Conservation (phyloP, 2,797 vertebrate genomes). For the Ctenopoma multispine region DNA sequence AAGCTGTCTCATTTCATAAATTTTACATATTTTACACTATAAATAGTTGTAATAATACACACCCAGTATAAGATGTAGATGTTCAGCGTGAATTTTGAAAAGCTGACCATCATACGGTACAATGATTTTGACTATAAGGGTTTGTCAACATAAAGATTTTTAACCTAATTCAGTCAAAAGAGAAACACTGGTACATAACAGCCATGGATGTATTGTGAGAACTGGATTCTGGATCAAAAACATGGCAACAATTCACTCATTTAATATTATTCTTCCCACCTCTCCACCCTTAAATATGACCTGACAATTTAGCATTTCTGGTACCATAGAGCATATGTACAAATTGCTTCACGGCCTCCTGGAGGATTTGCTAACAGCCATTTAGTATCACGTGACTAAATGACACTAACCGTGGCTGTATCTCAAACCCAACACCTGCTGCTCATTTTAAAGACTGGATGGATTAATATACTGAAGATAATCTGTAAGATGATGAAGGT, state of each 20-base stretch:
- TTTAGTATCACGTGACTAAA: neutral
- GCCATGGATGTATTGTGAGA: no score
- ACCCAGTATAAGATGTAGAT: constrained; percentile 12
- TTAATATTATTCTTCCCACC: no score
- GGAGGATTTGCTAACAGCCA: no score
- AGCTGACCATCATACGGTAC: neutral
- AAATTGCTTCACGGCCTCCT: no score
- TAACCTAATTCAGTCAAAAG: neutral
- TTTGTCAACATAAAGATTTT: constrained; percentile 3
- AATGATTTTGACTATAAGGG: neutral
- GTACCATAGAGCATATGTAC: no score
- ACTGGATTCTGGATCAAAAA: no score
- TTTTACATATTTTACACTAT: constrained; percentile 33
- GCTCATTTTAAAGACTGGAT: constrained; percentile 4
- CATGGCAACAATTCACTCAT: no score
- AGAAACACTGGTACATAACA: constrained; percentile 1
- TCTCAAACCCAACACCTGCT: neutral
- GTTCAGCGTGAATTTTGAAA: constrained; percentile 8
- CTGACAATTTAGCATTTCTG: no score
- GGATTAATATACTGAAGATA: neutral
- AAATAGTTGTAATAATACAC: constrained; percentile 25
- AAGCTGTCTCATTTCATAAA: constrained; percentile 39
- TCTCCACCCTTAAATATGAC: no score
- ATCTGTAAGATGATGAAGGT: no score
- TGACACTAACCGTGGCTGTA: neutral